Conservation (phyloP, 1,140 invertebrate species). For the Goniozus legneri region DNA sequence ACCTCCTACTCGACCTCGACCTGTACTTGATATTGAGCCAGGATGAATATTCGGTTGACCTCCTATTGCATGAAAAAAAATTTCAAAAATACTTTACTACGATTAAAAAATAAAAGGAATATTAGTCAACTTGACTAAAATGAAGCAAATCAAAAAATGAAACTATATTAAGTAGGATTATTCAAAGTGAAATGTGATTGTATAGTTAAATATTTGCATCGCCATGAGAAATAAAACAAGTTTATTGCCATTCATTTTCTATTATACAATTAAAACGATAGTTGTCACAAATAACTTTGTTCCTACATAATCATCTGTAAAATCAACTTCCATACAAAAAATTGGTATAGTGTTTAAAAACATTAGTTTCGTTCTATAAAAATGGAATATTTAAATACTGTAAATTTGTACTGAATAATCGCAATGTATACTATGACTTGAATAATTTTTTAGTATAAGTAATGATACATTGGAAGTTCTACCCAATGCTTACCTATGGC, state of each 20-base stretch:
- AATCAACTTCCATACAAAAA: too few species aligned
- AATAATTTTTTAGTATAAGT: conserved; percentile 21
- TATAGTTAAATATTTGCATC: conserved; percentile 14
- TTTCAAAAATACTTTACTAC: too few species aligned
- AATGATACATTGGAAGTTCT: conserved; percentile 30
- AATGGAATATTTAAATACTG: background rate
- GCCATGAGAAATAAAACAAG: conserved; percentile 14
- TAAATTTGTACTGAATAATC: background rate
- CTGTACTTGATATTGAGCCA: conserved; percentile 63
- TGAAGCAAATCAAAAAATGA: background rate
- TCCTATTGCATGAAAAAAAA: conserved; percentile 34
- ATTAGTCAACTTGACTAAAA: too few species aligned
- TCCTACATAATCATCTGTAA: too few species aligned
- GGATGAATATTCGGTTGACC: conserved; percentile 63
- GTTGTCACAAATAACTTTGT: background rate
- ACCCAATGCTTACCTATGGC: conserved; percentile 54
- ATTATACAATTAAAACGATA: conserved; percentile 7
- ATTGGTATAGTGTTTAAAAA: too few species aligned
- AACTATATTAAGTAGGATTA: background rate
- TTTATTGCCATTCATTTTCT: conserved; percentile 16
- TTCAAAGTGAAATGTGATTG: conserved; percentile 3
- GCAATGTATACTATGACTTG: background rate
- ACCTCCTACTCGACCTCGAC: conserved; percentile 58
- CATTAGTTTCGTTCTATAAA: background rate
- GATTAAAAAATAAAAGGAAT: too few species aligned